Evolutionary conservation across 1,140 invertebrate species (phyloP), one percentile per base, ranked within the genome.

Genomic region (Microplitis mediator): DNA sequence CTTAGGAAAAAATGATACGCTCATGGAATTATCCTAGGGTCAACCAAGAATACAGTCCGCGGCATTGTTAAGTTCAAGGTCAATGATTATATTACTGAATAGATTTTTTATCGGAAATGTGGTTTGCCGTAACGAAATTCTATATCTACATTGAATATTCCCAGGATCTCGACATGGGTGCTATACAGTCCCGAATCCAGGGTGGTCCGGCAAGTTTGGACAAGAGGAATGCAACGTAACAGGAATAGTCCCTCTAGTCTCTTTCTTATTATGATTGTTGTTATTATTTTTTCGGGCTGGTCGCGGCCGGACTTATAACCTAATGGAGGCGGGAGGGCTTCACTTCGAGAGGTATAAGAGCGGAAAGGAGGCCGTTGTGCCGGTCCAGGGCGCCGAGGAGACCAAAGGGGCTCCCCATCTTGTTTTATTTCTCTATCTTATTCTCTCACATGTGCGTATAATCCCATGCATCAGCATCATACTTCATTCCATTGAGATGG

Each of bases 401-500:
- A 62, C 52, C 50, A 58, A 67, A 68, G 66, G 60, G 71, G 69
- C 31, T 56, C 52, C 51, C 58, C 36, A 50, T 62, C 45, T 70
- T 62, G 36, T 70, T 50, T 31, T 45, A 23, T 63, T 65, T 72
- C 62, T 64, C 63, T 52, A 32, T 67, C 65, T 35, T 39, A 52
- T 67, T 39, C 50, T 58, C 72, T 67, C 74, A 77, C 78, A 78
- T 78, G 77, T 84, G 81, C 80, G 83, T 85, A 82, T 85, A 85
- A 84, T 83, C 85, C 86, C 84, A 87, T 87, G 81, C 81, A 87
- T 87, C 86, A 87, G 81, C 81, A 87, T 87, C 86, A 87, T 87
- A 79, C 81, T 85, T 81, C 79, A 80, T 81, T 78, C 77, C 76
- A 77, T 77, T 75, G 79, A 80, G 81, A 81, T 83, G 85, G 74